Conservation (phyloP, 2,888 invertebrate species). For the Aspidiotus destructor region DNA sequence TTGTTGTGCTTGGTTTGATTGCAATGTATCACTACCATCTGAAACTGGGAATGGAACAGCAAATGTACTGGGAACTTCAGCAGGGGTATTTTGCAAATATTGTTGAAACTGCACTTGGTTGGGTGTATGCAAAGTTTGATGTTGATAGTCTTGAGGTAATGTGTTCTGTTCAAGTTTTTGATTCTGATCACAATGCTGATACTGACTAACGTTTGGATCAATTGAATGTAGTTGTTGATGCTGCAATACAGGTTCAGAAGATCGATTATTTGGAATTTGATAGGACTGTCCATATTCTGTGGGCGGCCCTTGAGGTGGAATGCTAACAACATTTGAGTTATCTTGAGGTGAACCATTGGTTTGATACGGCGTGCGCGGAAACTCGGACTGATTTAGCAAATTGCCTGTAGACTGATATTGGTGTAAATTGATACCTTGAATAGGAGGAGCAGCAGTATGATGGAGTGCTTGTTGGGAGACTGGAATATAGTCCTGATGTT, state of each 20-base stretch:
- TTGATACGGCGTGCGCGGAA: background rate
- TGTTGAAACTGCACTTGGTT: conserved; percentile 2
- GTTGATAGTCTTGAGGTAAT: conserved; percentile 28
- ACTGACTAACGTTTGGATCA: background rate
- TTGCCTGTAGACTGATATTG: background rate
- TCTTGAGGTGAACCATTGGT: background rate
- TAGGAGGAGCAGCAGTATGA: background rate
- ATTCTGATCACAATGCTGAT: conserved; percentile 9
- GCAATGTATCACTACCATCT: conserved; percentile 1
- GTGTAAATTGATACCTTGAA: background rate
- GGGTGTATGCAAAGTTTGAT: conserved; percentile 37
- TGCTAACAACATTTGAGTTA: background rate
- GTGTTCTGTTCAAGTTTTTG: conserved; percentile 22
- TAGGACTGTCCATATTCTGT: background rate
- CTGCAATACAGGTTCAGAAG: background rate
- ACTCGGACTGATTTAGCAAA: background rate
- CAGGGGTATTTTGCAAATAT: background rate
- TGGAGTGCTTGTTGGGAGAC: background rate
- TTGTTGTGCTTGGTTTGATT: conserved; percentile 2
- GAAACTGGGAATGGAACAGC: background rate
- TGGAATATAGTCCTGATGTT: background rate
- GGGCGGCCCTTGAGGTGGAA: background rate
- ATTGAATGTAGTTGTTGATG: background rate
- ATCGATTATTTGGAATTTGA: background rate
- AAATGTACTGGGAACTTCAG: background rate